Conservation (phyloP, 2,797 vertebrate genomes). For the Pogonophryne albipinna region DNA sequence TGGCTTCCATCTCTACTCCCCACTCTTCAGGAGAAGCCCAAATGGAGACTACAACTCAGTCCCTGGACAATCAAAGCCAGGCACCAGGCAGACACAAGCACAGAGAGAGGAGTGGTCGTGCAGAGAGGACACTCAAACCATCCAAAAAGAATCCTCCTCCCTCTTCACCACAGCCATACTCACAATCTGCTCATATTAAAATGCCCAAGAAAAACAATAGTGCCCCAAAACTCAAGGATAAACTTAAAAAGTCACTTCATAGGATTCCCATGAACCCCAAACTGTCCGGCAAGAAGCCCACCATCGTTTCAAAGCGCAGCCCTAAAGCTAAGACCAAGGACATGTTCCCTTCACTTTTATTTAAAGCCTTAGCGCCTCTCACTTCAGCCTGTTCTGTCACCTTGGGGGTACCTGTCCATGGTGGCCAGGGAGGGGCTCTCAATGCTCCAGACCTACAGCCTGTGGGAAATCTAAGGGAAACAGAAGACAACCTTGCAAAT, state of each 20-base stretch:
- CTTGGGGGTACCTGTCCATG: constrained; percentile 33
- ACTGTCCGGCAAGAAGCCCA: constrained; percentile 35
- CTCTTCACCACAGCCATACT: constrained; percentile 64
- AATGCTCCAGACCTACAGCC: constrained; percentile 85
- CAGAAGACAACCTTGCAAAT: constrained; percentile 80
- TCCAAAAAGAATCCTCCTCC: constrained; percentile 41
- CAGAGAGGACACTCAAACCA: constrained; percentile 36
- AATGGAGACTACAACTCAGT: constrained; percentile 23
- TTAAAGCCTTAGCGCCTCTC: constrained; percentile 66
- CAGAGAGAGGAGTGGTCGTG: constrained; percentile 61
- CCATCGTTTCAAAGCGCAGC: not conserved
- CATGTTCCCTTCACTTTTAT: constrained; percentile 54
- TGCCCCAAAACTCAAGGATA: constrained; percentile 40
- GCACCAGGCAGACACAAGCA: constrained; percentile 64
- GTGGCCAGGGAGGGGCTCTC: constrained; percentile 71
- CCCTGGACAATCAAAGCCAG: constrained; percentile 27
- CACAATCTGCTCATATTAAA: constrained; percentile 63
- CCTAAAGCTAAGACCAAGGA: constrained; percentile 37
- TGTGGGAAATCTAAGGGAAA: constrained; percentile 77
- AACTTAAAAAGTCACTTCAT: constrained; percentile 17
- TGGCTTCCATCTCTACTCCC: constrained; percentile 15
- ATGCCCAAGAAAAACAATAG: constrained; percentile 48
- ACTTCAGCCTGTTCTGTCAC: constrained; percentile 35
- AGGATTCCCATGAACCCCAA: constrained; percentile 26
- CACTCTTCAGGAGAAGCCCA: constrained; percentile 42